Evolutionary conservation across 2,797 vertebrate species (phyloP).

Genomic region (Liparis tanakae): DNA sequence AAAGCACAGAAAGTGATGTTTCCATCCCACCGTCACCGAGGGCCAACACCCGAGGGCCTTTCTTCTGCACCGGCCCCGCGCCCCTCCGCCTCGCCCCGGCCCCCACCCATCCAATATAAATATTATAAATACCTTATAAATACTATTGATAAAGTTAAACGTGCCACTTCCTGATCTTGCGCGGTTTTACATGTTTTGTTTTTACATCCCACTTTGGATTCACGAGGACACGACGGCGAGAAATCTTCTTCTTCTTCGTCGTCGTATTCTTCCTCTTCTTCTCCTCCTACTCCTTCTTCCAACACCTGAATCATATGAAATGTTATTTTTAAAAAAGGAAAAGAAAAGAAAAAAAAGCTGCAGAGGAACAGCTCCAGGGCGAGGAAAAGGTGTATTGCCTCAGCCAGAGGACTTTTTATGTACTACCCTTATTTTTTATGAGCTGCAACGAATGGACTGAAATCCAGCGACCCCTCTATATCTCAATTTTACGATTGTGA

Average conservation of each 20-base stretch:
- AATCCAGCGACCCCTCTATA: conserved; percentile 88
- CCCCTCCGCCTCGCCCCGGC: conserved; percentile 34
- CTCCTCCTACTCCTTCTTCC: conserved; percentile 32
- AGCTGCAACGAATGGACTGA: conserved; percentile 91
- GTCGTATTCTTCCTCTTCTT: conserved; percentile 48
- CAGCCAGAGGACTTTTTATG: conserved; percentile 79
- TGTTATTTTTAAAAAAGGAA: conserved; percentile 58
- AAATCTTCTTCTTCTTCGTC: conserved; percentile 51
- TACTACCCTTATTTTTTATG: conserved; percentile 81
- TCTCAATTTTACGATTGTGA: conserved; percentile 93
- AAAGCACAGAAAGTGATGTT: conserved; percentile 96
- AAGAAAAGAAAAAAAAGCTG: conserved; percentile 55
- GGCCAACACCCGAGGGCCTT: conserved; percentile 46
- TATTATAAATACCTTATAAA: conserved; percentile 86
- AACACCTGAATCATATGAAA: conserved; percentile 64
- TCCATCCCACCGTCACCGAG: conserved; percentile 50
- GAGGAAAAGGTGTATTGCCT: conserved; percentile 71
- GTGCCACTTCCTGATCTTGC: conserved; percentile 84
- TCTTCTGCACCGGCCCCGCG: conserved; percentile 42
- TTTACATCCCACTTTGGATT: conserved; percentile 79
- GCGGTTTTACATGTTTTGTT: conserved; percentile 79
- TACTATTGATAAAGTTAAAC: conserved; percentile 85
- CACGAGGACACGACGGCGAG: conserved; percentile 70
- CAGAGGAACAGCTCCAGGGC: conserved; percentile 83
- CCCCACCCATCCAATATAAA: conserved; percentile 76